Conservation (phyloP, 2,888 invertebrate genomes). For the Diachrysia chrysitis region DNA sequence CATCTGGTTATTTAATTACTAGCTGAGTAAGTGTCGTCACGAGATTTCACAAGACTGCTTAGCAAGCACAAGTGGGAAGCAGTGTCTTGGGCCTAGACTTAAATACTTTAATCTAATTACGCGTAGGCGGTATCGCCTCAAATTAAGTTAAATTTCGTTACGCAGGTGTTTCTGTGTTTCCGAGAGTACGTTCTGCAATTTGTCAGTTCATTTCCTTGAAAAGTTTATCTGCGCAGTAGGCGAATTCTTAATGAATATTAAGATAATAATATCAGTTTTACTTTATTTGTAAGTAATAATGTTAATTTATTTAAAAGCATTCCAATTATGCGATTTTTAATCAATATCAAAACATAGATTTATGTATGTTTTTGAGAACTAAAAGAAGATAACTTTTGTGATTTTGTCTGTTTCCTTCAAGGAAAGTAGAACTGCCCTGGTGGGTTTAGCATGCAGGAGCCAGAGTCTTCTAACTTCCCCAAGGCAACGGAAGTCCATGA, state of each 20-base stretch:
- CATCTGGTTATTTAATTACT: conserved; percentile 20
- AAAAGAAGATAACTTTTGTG: no score
- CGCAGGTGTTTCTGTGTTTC: conserved; percentile 63
- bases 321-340: not conserved
- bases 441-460: no score
- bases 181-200: conserved; percentile 49
- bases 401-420: no score
- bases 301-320: not conserved
- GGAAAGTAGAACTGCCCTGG: no score
- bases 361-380: no score
- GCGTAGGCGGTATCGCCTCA: conserved; percentile 25
- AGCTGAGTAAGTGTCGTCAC: conserved; percentile 18
- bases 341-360: no score
- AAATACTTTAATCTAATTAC: conserved; percentile 53
- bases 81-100: conserved; percentile 31
- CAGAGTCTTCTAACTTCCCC: no score
- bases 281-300: conserved; percentile 21
- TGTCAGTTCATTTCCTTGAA: conserved; percentile 73
- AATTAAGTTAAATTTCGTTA: conserved; percentile 52
- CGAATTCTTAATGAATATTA: conserved; percentile 47
- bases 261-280: conserved; percentile 50
- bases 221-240: conserved; percentile 71
- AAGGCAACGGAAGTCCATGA: no score
- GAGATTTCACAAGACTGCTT: conserved; percentile 39
- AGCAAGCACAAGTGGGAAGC: conserved; percentile 32